Base-by-base conservation (phyloP, 2,113 vertebrate species). In the Cebidichthys violaceus region DNA sequence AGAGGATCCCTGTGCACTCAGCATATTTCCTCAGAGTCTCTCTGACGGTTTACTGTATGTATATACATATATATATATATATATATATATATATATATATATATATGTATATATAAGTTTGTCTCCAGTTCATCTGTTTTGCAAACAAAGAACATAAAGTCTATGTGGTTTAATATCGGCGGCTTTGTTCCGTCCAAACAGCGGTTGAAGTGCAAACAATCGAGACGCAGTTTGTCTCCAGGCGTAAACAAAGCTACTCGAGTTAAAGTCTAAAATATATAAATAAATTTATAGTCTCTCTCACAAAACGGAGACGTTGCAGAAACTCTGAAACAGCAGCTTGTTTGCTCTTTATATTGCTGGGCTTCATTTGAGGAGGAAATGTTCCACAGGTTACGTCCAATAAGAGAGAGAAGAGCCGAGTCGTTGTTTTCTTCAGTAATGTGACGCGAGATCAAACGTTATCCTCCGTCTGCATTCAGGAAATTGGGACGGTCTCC, bases 371-470 rank as follows among this genome's bases (percentile, higher is more conserved):
- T 11, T 9, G 11, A 62, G 17, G 2, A 70, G 70, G 20, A 57
- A 41, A 39, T 29, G n/a, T 45, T 45, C 45, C 20, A 20, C 59
- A 22, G 43, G 15, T 45, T 45, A 6, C 43, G 14, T 45, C 14
- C 5, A 45, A n/a, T 1, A 22, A 27, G n/a, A 24, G 54, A 13
- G 54, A 57, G 54, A 29, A 11, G n/a, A 20, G 33, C 22, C 2
- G 45, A 54, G 9, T 22, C 15, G 5, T 76, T 66, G 27, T 65
- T 50, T 20, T 3, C 6, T 7, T 31, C 4, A 75, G 7, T 20
- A 64, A 29, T 65, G 22, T 67, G 17, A 67, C 50, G 41, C 1
- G 50, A 57, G 50, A 67, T 77, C 43, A 67, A 55, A 67, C 24
- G 24, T 6, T 18, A 50, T 41, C 45, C 33, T 20, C n/a, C 2